phyloP scores from a whole-genome alignment of 1,140 invertebrate genomes.

The Nautilus pompilius region DNA sequence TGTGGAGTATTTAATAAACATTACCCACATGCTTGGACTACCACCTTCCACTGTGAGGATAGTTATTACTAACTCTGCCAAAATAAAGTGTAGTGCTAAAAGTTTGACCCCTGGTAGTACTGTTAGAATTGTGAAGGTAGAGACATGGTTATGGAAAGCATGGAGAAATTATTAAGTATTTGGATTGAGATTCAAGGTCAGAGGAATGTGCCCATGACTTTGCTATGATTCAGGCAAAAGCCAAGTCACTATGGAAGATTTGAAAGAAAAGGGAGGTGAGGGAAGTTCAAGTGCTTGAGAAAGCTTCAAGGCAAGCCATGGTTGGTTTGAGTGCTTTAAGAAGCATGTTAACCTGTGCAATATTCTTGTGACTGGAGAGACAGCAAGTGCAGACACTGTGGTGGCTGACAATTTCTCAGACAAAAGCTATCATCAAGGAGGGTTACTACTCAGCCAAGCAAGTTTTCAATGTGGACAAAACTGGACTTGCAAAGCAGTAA shows the following conservation, averaged over 20 bases:
- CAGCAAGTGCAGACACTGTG: slow-evolving; percentile 41
- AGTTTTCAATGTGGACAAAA: slow-evolving; percentile 20
- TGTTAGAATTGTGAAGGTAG: too few species aligned
- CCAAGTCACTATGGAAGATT: slow-evolving; percentile 7
- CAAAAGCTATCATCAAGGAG: slow-evolving; percentile 8
- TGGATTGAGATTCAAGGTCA: slow-evolving; percentile 9
- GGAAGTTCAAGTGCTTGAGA: slow-evolving; percentile 9
- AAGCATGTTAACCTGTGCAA: slow-evolving; percentile 39
- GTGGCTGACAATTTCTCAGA: slow-evolving; percentile 37
- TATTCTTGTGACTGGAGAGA: slow-evolving; percentile 44
- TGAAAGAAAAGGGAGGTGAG: slow-evolving; percentile 8
- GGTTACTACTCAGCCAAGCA: slow-evolving; percentile 12
- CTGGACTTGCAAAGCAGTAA: too few species aligned
- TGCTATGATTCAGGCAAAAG: slow-evolving; percentile 9
- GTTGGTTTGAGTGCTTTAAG: slow-evolving; percentile 53
- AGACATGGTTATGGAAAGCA: slow-evolving; percentile 3
- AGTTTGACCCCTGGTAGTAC: too few species aligned
- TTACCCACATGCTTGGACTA: too few species aligned
- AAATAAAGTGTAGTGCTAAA: too few species aligned
- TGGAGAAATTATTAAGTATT: slow-evolving; percentile 6
- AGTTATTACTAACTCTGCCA: too few species aligned
- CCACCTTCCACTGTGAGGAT: too few species aligned
- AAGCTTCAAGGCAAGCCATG: slow-evolving; percentile 44
- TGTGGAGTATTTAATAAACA: too few species aligned
- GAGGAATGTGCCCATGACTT: slow-evolving; percentile 1